Evolutionary conservation across 1,140 invertebrate species (phyloP).

Genomic region (Nasonia longicornis): DNA sequence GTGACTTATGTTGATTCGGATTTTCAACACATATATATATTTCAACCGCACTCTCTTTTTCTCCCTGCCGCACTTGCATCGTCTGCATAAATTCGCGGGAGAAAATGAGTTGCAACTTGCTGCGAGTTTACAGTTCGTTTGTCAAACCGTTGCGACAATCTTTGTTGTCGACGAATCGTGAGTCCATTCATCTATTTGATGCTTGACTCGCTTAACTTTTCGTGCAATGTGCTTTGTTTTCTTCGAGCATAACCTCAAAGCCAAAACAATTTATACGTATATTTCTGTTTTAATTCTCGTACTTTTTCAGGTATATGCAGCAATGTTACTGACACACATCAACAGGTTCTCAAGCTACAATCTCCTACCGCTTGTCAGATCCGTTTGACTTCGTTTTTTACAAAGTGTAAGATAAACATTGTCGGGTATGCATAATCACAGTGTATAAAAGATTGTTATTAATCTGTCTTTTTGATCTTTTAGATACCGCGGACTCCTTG

Average conservation of each 20-base stretch:
- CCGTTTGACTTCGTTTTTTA: conserved; percentile 68
- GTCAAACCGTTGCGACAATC: conserved; percentile 28
- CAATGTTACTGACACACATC: neutral
- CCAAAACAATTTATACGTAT: neutral
- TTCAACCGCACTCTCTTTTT: too few species aligned
- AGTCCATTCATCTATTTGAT: conserved; percentile 11
- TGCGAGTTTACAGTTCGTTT: conserved; percentile 35
- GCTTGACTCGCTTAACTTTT: neutral
- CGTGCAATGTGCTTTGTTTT: neutral
- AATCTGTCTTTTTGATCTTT: conserved; percentile 10
- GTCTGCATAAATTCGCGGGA: neutral
- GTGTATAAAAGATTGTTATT: neutral
- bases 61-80: neutral
- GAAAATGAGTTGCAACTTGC: conserved; percentile 1
- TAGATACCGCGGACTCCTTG: conserved; percentile 83
- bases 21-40: too few species aligned
- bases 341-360: conserved; percentile 44
- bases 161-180: neutral
- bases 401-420: conserved; percentile 65
- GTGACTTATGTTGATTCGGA: too few species aligned
- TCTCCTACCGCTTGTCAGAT: conserved; percentile 47
- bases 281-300: neutral
- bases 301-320: conserved; percentile 44
- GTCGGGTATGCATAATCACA: neutral
- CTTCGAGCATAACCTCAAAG: conserved; percentile 40